Evolutionary conservation across 1,140 invertebrate species (phyloP).

Genomic region (Lepidostoma basale): DNA sequence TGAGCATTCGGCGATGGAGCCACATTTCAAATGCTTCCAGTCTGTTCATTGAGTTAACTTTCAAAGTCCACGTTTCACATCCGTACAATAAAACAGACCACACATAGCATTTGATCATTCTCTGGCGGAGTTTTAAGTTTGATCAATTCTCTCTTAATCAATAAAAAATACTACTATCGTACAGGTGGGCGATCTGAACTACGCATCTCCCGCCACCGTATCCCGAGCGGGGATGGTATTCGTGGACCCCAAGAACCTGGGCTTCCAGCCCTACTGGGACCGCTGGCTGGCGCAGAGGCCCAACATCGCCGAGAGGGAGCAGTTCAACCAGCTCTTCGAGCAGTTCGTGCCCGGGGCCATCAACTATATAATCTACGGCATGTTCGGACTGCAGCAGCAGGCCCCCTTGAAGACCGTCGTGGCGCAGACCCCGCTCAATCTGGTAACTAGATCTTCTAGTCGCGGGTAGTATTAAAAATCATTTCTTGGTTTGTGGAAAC

Average conservation of each 20-base stretch:
- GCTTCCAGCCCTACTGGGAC: constrained; percentile 84
- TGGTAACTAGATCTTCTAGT: constrained; percentile 72
- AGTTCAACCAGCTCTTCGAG: constrained; percentile 68
- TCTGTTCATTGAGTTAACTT: no score
- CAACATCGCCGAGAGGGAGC: constrained; percentile 60
- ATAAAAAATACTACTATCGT: not conserved
- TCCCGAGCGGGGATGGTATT: constrained; percentile 93
- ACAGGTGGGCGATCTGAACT: constrained; percentile 83
- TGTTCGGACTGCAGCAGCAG: constrained; percentile 73
- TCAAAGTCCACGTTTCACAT: no score
- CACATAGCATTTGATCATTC: no score
- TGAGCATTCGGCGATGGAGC: no score
- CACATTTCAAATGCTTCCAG: no score
- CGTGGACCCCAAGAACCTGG: constrained; percentile 89
- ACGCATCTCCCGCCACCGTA: constrained; percentile 89
- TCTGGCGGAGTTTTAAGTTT: no score
- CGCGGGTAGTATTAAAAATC: no score
- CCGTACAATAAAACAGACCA: no score
- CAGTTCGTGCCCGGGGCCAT: constrained; percentile 76
- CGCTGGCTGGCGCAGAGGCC: constrained; percentile 64
- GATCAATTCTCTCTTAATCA: no score
- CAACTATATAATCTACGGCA: constrained; percentile 77
- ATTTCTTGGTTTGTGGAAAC: no score
- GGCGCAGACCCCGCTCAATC: constrained; percentile 81
- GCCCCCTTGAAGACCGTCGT: constrained; percentile 80